phyloP scores from a whole-genome alignment of 1,140 invertebrate species.

The Thaumetopoea pityocampa region DNA sequence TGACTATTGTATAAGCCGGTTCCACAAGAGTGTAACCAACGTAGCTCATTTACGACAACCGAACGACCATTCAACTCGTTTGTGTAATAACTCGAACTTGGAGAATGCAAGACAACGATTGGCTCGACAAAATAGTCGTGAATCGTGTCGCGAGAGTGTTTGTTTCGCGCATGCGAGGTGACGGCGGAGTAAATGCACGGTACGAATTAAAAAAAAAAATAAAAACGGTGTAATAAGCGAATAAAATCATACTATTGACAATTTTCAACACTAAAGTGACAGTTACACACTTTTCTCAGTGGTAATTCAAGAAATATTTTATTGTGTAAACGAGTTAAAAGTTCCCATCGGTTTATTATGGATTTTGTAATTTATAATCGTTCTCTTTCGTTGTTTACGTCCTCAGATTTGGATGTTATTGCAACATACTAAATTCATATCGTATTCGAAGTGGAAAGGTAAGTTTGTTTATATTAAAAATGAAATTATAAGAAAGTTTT shows the following conservation, averaged over 20 bases:
- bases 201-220: conserved; percentile 5
- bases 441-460: conserved; percentile 37
- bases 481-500: conserved; percentile 9
- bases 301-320: conserved; percentile 6
- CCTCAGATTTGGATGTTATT: conserved; percentile 18
- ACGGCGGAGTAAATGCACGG: conserved; percentile 14
- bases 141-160: conserved; percentile 29
- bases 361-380: conserved; percentile 13
- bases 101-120: conserved; percentile 49
- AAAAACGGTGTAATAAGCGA: background rate
- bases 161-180: conserved; percentile 34
- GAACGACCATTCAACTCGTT: conserved; percentile 36
- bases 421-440: conserved; percentile 21
- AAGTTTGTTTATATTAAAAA: conserved; percentile 18
- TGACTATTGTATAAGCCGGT: conserved; percentile 31
- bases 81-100: conserved; percentile 44
- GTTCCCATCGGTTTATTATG: conserved; percentile 6
- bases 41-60: conserved; percentile 23
- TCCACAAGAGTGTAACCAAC: conserved; percentile 24
- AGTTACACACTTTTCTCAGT: conserved; percentile 2
- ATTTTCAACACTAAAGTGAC: conserved; percentile 6
- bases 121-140: conserved; percentile 38
- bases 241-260: background rate
- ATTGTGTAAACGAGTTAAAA: conserved; percentile 6
- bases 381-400: conserved; percentile 8